phyloP scores from a whole-genome alignment of 2,888 invertebrate genomes.

The Habroteleia sp. region DNA sequence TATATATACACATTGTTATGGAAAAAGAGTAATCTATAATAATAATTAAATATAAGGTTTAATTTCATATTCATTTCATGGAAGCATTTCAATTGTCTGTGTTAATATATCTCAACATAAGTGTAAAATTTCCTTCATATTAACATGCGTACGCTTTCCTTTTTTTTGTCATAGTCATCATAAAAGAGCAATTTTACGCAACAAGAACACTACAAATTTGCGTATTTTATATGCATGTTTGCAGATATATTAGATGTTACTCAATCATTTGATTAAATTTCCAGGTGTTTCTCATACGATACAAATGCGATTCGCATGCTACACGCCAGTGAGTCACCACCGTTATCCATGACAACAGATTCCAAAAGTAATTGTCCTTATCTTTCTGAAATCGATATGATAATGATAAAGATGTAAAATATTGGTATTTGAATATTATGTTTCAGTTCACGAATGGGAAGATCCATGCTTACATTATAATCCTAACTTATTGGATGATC shows the following conservation, averaged over 20 bases:
- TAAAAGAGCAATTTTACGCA: conserved; percentile 12
- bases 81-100: conserved; percentile 3
- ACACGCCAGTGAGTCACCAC: conserved; percentile 81
- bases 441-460: conserved; percentile 78
- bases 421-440: conserved; percentile 23
- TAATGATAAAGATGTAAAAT: background rate
- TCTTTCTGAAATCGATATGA: conserved; percentile 36
- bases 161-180: conserved; percentile 30
- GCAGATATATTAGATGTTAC: conserved; percentile 25
- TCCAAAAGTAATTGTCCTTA: conserved; percentile 78
- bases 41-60: no score
- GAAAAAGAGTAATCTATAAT: no score
- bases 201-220: conserved; percentile 2
- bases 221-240: conserved; percentile 39
- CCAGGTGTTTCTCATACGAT: conserved; percentile 89
- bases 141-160: conserved; percentile 25
- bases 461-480: conserved; percentile 85
- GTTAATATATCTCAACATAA: conserved; percentile 2
- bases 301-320: conserved; percentile 84
- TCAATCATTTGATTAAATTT: conserved; percentile 63
- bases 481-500: conserved; percentile 95
- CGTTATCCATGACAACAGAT: conserved; percentile 78
- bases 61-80: conserved; percentile 1
- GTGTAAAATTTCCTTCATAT: conserved; percentile 24
- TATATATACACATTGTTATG: no score